These are phyloP conservation scores for Hirtodrosophila cameraria DNA, from an alignment of 2,888 invertebrate species.

Conservation along the genomic window DNA sequence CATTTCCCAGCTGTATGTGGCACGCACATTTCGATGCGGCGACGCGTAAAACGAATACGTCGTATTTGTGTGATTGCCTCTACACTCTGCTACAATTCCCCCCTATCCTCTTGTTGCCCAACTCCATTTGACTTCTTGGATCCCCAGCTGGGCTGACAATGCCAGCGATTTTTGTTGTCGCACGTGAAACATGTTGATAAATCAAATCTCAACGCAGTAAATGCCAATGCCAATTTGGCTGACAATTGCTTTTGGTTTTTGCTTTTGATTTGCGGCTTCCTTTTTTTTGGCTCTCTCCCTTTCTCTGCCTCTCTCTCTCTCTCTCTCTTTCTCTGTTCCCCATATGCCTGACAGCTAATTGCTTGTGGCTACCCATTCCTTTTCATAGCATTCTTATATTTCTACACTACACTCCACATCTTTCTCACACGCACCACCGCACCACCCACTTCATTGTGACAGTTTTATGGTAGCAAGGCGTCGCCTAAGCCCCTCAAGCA, in stretches of 20 bases:
- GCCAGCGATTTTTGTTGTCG: conserved; percentile 54
- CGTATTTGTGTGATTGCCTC: conserved; percentile 70
- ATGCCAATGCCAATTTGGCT: conserved; percentile 77
- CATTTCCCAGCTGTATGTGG: conserved; percentile 27
- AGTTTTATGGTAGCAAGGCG: conserved; percentile 49
- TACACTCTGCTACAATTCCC: conserved; percentile 7
- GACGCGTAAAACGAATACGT: conserved; percentile 74
- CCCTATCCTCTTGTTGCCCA: not conserved
- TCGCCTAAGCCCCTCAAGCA: conserved; percentile 63
- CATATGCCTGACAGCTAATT: conserved; percentile 58
- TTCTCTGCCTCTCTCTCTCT: not conserved
- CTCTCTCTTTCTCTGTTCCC: conserved; percentile 1
- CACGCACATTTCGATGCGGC: conserved; percentile 77
- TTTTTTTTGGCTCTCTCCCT: conserved; percentile 11
- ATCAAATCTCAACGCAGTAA: conserved; percentile 76
- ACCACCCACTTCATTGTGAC: conserved; percentile 36
- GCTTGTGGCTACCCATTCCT: conserved; percentile 45
- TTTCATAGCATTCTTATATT: no score
- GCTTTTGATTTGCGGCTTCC: conserved; percentile 58
- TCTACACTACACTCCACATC: not conserved
- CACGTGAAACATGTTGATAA: conserved; percentile 78
- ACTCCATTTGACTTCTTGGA: conserved; percentile 4
- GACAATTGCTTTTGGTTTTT: conserved; percentile 71
- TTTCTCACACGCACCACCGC: conserved; percentile 1
- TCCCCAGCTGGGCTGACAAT: conserved; percentile 71